Conservation (phyloP, 2,797 vertebrate species). For the Anisognathus igniventris region DNA sequence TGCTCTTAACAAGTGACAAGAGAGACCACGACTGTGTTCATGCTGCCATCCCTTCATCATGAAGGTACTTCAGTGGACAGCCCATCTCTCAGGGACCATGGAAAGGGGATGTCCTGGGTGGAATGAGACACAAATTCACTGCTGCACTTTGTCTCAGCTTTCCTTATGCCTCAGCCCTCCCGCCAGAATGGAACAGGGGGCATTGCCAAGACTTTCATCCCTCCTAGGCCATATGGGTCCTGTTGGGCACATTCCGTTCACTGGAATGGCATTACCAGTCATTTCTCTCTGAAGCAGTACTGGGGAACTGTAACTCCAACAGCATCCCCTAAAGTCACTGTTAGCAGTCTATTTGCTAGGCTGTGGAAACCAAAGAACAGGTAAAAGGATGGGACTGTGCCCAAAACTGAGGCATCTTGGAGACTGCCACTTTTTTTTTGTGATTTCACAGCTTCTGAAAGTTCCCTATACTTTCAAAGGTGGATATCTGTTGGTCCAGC, state of each 20-base stretch:
- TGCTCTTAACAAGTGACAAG: not conserved
- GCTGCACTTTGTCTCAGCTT: not conserved
- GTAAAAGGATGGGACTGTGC: not conserved
- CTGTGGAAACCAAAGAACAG: not conserved
- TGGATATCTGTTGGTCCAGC: not conserved
- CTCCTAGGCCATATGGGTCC: not conserved
- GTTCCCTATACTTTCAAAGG: not conserved
- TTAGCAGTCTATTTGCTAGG: not conserved
- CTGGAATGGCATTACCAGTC: not conserved
- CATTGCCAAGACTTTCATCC: not conserved
- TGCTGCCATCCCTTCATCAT: not conserved
- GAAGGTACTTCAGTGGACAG: not conserved
- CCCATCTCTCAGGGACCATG: not conserved
- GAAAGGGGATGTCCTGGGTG: not conserved
- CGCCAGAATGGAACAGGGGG: not conserved
- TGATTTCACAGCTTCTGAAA: not conserved
- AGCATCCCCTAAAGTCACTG: not conserved
- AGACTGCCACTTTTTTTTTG: not conserved
- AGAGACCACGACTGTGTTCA: not conserved
- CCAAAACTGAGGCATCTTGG: not conserved
- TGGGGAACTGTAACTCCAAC: not conserved
- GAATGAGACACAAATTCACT: not conserved
- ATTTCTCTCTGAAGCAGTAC: not conserved
- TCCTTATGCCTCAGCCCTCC: not conserved
- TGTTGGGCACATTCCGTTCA: not conserved